Evolutionary conservation across 2,888 invertebrate species (phyloP).

Genomic region (Andrena dorsata): DNA sequence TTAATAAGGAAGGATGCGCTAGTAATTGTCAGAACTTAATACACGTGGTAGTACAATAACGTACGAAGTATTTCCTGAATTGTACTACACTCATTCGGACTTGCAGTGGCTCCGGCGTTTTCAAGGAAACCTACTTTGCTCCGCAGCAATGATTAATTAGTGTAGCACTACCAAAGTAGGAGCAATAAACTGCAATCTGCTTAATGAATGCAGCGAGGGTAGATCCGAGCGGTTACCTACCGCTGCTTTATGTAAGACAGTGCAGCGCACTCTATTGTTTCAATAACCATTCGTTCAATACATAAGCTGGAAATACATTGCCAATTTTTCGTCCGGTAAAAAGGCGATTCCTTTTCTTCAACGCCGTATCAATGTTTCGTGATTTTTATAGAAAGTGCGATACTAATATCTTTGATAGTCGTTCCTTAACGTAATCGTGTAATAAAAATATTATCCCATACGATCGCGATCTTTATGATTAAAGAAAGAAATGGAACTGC

Average conservation of each 20-base stretch:
- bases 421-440: too few species aligned
- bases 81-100: conserved; percentile 7
- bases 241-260: conserved; percentile 23
- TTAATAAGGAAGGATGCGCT: background rate
- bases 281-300: background rate
- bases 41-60: background rate
- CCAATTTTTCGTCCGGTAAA: too few species aligned
- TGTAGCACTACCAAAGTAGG: conserved; percentile 12
- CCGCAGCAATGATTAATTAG: conserved; percentile 21
- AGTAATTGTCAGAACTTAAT: background rate
- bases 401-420: background rate
- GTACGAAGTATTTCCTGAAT: background rate
- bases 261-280: conserved; percentile 3
- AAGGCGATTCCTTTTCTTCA: too few species aligned
- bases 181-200: conserved; percentile 38
- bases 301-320: too few species aligned
- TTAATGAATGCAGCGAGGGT: conserved; percentile 28
- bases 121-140: background rate
- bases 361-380: background rate
- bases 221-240: conserved; percentile 19
- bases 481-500: background rate
- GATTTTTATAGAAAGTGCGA: background rate
- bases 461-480: background rate
- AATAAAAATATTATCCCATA: background rate
- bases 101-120: conserved; percentile 3